phyloP scores from a whole-genome alignment of 64 coral and sea anemone genomes.

The Hydrozoanthus tunicans region DNA sequence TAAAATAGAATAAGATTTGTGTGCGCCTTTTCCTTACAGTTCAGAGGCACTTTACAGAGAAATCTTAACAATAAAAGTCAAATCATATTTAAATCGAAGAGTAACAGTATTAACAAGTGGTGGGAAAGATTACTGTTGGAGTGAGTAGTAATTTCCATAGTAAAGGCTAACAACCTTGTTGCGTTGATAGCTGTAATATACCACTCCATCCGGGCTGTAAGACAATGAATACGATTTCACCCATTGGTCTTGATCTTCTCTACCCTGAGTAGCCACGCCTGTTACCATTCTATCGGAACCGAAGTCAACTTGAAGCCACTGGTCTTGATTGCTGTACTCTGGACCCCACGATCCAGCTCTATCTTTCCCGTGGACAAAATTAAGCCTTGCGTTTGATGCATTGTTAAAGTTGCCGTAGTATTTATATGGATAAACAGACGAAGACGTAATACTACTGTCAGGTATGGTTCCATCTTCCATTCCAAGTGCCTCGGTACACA shows the following conservation, averaged over 20 bases:
- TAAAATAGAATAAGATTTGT: no score
- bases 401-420: neutral
- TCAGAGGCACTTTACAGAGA: no score
- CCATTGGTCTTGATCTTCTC: neutral
- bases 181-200: neutral
- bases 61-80: no score
- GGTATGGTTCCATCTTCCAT: neutral
- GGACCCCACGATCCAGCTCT: neutral
- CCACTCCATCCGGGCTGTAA: neutral
- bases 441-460: neutral
- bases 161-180: neutral
- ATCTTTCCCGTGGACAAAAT: neutral
- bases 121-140: no score
- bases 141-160: no score
- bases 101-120: no score
- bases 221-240: neutral
- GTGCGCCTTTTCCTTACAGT: no score
- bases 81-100: no score
- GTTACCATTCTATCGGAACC: neutral
- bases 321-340: neutral
- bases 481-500: neutral
- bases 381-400: neutral
- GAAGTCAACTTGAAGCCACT: constrained; percentile 5
- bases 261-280: constrained; percentile 4
- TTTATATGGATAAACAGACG: neutral